phyloP scores from a whole-genome alignment of 2,113 vertebrate species.

The Falco punctatus region DNA sequence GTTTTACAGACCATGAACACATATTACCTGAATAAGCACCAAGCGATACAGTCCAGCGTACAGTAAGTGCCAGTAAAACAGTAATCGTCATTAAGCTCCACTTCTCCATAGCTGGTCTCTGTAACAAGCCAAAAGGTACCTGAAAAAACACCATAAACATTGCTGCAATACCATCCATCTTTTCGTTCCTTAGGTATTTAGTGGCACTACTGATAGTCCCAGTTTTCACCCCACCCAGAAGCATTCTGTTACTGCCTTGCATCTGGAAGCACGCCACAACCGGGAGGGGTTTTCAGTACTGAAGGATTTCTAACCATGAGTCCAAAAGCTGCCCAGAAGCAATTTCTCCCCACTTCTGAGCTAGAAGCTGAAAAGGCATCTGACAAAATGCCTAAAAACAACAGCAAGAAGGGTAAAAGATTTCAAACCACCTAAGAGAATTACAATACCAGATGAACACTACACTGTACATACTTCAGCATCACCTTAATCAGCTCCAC shows the following conservation, averaged over 20 bases:
- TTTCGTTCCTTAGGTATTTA: neutral
- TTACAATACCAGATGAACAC: neutral
- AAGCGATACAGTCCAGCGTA: conserved; percentile 93
- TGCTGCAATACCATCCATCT: neutral
- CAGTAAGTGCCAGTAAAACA: conserved; percentile 81
- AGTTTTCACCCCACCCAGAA: neutral
- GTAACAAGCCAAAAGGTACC: neutral
- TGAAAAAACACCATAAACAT: neutral
- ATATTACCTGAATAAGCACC: conserved; percentile 90
- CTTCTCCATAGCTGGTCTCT: conserved; percentile 80
- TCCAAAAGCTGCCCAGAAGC: neutral
- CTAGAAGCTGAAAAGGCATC: neutral
- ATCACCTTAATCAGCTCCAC: neutral
- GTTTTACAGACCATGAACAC: neutral
- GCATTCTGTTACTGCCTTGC: neutral
- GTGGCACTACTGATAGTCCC: rapidly evolving
- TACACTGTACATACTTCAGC: neutral
- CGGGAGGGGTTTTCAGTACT: neutral
- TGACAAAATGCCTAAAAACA: neutral
- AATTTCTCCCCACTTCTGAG: neutral
- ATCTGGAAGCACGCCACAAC: neutral
- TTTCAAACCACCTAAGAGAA: neutral
- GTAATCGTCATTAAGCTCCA: conserved; percentile 80
- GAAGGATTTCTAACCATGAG: neutral
- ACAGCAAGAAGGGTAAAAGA: neutral